Conservation (phyloP, 2,797 vertebrate genomes). For the Hirundo rustica region DNA sequence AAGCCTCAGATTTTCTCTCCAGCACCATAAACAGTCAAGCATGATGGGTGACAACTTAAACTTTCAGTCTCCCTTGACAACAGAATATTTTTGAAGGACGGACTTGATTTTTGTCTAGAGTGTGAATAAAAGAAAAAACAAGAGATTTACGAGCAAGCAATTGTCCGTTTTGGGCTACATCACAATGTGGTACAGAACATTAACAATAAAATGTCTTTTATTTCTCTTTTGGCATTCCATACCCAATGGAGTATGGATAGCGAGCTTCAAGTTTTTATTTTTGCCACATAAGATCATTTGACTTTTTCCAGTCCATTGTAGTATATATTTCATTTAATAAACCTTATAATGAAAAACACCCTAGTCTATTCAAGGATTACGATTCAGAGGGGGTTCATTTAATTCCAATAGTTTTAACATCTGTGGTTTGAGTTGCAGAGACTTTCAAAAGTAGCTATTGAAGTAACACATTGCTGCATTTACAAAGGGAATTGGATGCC, state of each 20-base stretch:
- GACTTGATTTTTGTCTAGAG: background rate
- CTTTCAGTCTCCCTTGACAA: background rate
- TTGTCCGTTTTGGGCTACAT: background rate
- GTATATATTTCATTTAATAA: constrained; percentile 21
- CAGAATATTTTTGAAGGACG: background rate
- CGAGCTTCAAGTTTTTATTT: background rate
- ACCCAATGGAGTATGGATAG: background rate
- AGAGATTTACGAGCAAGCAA: background rate
- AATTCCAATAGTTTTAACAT: constrained; percentile 42
- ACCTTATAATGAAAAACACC: background rate
- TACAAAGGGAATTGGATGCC: constrained; percentile 13
- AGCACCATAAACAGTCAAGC: background rate
- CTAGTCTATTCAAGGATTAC: background rate
- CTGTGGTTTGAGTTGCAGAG: constrained; percentile 15
- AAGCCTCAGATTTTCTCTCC: background rate
- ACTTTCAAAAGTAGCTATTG: constrained; percentile 18
- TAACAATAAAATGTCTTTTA: background rate
- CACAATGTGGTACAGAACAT: background rate
- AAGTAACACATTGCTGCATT: constrained; percentile 26
- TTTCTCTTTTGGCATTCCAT: background rate
- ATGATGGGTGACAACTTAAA: background rate
- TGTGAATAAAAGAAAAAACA: background rate
- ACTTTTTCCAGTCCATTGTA: background rate
- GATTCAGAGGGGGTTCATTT: constrained; percentile 15
- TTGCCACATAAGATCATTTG: background rate